Conservation (phyloP, 1,140 invertebrate species). For the Drosophila bocki region DNA sequence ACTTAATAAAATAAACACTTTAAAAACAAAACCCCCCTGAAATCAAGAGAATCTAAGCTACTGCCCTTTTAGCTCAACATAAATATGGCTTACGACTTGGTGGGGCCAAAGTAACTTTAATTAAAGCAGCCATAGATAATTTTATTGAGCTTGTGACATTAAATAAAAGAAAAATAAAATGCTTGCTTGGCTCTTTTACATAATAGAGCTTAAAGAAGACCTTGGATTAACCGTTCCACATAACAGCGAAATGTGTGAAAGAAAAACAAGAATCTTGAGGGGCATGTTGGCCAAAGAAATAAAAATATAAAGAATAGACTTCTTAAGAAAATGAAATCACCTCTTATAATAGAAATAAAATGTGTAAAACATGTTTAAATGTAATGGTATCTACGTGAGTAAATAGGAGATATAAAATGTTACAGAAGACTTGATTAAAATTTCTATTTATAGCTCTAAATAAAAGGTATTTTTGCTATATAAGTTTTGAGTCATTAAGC, state of each 20-base stretch:
- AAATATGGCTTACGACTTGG: constrained; percentile 25
- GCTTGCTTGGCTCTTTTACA: constrained; percentile 30
- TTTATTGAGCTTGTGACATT: constrained; percentile 53
- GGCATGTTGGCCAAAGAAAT: neutral
- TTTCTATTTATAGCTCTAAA: constrained; percentile 4
- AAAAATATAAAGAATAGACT: constrained; percentile 1
- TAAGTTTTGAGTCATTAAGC: constrained; percentile 19
- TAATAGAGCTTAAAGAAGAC: constrained; percentile 36
- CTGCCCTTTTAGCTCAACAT: constrained; percentile 17
- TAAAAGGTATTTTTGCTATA: neutral
- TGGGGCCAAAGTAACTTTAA: constrained; percentile 36
- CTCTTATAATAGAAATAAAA: constrained; percentile 2
- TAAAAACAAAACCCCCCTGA: neutral
- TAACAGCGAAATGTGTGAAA: constrained; percentile 45
- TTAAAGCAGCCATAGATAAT: constrained; percentile 46
- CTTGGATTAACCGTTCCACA: constrained; percentile 30
- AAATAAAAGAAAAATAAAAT: constrained; percentile 30
- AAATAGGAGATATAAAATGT: neutral
- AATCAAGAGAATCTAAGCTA: neutral
- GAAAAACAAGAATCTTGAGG: constrained; percentile 22
- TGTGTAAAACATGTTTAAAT: neutral
- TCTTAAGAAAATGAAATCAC: constrained; percentile 22
- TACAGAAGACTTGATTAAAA: constrained; percentile 7
- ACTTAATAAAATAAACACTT: neutral
- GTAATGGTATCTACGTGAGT: neutral